Evolutionary conservation across 2,797 vertebrate genomes (phyloP).

Genomic region (Typhlichthys subterraneus): DNA sequence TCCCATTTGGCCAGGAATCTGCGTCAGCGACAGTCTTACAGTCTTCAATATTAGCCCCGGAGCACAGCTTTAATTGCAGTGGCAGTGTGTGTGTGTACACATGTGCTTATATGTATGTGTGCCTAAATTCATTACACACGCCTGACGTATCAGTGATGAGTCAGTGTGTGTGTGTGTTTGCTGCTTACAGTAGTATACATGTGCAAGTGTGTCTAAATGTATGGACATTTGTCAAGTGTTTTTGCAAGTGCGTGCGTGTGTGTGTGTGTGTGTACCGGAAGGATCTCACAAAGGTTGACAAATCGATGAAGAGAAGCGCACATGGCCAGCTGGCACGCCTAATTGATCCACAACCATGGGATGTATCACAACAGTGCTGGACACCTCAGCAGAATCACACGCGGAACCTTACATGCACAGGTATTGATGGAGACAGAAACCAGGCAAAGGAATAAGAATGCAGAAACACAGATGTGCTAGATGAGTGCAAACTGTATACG

Average conservation of each 20-base stretch:
- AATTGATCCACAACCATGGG: constrained; percentile 48
- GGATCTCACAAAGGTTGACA: constrained; percentile 42
- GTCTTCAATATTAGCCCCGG: no score
- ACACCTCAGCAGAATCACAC: constrained; percentile 16
- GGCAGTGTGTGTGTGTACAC: background rate
- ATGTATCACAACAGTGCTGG: constrained; percentile 29
- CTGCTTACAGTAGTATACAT: background rate
- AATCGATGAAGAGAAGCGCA: constrained; percentile 30
- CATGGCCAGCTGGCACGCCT: constrained; percentile 43
- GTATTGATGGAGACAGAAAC: background rate
- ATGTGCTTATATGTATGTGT: background rate
- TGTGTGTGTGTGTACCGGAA: constrained; percentile 15
- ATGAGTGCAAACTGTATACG: no score
- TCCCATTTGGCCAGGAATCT: background rate
- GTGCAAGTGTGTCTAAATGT: background rate
- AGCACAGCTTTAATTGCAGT: no score
- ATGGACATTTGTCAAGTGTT: background rate
- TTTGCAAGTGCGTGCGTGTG: constrained; percentile 2
- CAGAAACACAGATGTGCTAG: constrained; percentile 9
- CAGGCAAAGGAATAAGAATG: background rate
- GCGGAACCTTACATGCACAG: background rate
- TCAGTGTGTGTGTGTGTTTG: background rate
- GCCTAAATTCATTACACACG: background rate
- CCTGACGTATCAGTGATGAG: background rate
- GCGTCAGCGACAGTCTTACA: no score